Conservation (phyloP, 2,888 invertebrate genomes). For the Cistogaster globosa region DNA sequence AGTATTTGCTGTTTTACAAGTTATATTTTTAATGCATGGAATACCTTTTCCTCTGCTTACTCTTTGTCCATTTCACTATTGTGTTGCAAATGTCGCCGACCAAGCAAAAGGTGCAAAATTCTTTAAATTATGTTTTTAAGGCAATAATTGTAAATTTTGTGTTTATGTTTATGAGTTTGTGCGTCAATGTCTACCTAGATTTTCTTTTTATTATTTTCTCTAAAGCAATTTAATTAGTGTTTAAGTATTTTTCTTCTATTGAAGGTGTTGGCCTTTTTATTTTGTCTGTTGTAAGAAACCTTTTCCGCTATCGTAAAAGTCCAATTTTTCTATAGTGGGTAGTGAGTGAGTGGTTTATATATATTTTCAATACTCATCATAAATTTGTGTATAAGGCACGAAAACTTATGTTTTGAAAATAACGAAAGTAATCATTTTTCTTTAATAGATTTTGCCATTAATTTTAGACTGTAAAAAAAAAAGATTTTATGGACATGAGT, state of each 20-base stretch:
- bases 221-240: slow-evolving; percentile 65
- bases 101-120: slow-evolving; percentile 63
- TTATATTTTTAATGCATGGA: slow-evolving; percentile 62
- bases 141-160: slow-evolving; percentile 69
- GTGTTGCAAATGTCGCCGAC: background rate
- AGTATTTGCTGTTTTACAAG: slow-evolving; percentile 64
- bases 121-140: slow-evolving; percentile 56
- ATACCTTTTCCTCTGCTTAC: slow-evolving; percentile 38
- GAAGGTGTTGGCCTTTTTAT: slow-evolving; percentile 59
- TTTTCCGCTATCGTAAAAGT: slow-evolving; percentile 56
- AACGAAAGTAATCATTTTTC: slow-evolving; percentile 16
- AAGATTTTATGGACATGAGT: background rate
- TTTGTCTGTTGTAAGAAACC: slow-evolving; percentile 16
- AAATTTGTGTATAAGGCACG: slow-evolving; percentile 19
- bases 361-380: slow-evolving; percentile 16
- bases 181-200: slow-evolving; percentile 39
- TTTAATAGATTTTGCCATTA: slow-evolving; percentile 31
- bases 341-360: slow-evolving; percentile 30
- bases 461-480: background rate
- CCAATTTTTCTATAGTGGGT: slow-evolving; percentile 37
- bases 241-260: slow-evolving; percentile 30
- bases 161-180: slow-evolving; percentile 56
- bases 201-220: slow-evolving; percentile 4
- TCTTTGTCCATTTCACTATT: slow-evolving; percentile 25
- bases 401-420: slow-evolving; percentile 18